Evolutionary conservation across 2,888 invertebrate species (phyloP), one percentile per base, ranked within the genome.

Genomic region (Formica aserva): DNA sequence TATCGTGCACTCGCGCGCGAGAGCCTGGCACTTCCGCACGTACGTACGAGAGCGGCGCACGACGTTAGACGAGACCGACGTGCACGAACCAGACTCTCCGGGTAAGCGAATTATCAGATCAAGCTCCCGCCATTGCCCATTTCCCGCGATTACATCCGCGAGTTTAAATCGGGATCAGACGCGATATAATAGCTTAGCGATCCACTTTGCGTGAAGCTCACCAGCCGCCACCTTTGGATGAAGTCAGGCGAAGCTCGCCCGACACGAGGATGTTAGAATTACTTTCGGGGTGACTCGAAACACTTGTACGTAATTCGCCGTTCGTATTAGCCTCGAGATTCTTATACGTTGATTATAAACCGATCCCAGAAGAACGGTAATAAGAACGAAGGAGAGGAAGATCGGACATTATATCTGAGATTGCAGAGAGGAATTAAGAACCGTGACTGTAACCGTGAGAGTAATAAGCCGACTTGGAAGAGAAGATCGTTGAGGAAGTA

Each of bases 91-190:
- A 15, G 45, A n/a, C 35, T 13, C 65, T 48, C 45, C 35, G 6
- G 22, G 38, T 13, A 32, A 32, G 57, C 72, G 78, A 80, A 80
- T 80, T 80, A 80, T 80, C 78, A 80, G 78, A 80, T 80, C 78
- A 74, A 45, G 45, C 77, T 32, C 32, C 75, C 78, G 78, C 74
- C 78, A 74, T 26, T 74, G 78, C 78, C 77, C 60, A 80, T 80
- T 80, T 80, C 60, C 78, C 78, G 78, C 60, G 78, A 80, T 80
- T 80, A 80, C 74, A 72, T 80, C 57, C 74, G 60, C 60, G 60
- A 60, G 41, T 60, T 72, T 74, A 60, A 80, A 80, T 35, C 60
- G 45, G 60, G 74, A 80, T 72, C 78, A 74, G 74, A 80, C 78
- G 78, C 45, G 45, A 26, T 80, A 60, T 80, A 80, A 80, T 80